These are phyloP conservation scores for Athetis lepigone DNA, from an alignment of 2,888 invertebrate species.

Conservation along the genomic window DNA sequence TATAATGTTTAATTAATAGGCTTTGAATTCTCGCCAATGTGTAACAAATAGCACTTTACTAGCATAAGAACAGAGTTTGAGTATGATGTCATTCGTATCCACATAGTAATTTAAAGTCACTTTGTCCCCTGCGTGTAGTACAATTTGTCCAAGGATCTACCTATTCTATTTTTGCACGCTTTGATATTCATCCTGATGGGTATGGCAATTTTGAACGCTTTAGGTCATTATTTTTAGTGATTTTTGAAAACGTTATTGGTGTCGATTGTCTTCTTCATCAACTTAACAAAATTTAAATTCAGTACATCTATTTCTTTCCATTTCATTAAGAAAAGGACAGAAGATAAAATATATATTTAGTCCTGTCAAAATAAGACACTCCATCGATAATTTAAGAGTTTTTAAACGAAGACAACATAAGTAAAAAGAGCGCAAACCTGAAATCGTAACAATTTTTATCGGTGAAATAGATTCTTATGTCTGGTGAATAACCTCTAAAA, in stretches of 20 bases:
- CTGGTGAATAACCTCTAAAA: constrained; percentile 24
- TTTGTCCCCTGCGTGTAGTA: constrained; percentile 35
- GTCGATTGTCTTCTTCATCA: no score
- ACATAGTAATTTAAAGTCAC: constrained; percentile 56
- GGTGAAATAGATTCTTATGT: not conserved
- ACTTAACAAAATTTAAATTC: no score
- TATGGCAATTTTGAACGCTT: constrained; percentile 7
- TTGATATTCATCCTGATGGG: constrained; percentile 2
- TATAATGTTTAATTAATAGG: constrained; percentile 10
- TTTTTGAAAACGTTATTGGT: no score
- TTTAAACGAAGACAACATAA: not conserved
- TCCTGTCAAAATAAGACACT: not conserved
- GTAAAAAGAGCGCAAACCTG: not conserved
- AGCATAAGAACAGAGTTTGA: constrained; percentile 47
- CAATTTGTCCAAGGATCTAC: constrained; percentile 52
- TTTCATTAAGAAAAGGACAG: no score
- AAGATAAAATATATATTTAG: no score
- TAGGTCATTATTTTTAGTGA: constrained; percentile 5
- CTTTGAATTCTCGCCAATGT: constrained; percentile 21
- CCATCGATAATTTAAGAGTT: no score
- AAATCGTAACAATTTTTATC: not conserved
- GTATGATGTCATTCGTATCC: constrained; percentile 69
- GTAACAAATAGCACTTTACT: constrained; percentile 18
- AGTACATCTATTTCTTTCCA: no score
- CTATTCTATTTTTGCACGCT: constrained; percentile 48